Base-by-base conservation (phyloP, 2,797 vertebrate species). In the Psittacula derbiana region DNA sequence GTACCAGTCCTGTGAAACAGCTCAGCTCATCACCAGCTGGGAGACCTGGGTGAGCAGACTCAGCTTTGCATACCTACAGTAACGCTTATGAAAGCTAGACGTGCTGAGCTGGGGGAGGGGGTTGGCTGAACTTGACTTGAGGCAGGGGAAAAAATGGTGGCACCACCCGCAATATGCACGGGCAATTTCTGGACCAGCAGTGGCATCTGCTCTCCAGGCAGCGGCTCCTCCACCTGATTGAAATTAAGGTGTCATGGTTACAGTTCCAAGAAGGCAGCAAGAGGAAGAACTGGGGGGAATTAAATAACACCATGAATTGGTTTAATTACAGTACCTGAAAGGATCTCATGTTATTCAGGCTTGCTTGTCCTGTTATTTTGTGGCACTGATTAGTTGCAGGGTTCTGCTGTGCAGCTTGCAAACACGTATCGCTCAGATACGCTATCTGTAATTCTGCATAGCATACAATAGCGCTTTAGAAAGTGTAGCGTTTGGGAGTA, bases 251-350 rank as follows among this genome's bases (percentile, higher is more conserved):
- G 86, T 94, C 75, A 65, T 93, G 94, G 88, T 90, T 95, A 91
- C 88, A 73, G 65, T 90, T 90, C 57, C 78, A 87, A 89, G 91
- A 92, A 94, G 72, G 85, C n/a, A 88, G 90, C 79, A 80, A 95
- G 82, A 64, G 64, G 90, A 94, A 88, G 86, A 88, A 76, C 94
- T 30, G 19, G 65, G 41, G 78, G 85, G 85, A 92, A 83, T 88
- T 71, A 67, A 86, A 85, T 93, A 90, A 69, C 50, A 23, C 89
- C 0, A 3, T 55, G 86, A 83, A 94, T 90, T 79, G 82, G 6
- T 82, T 86, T 85, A 86, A 55, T 86, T 93, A 76, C 93, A 55
- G 80, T 93, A 97, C 92, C 96, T 92, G 95, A 65, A 95, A 92
- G 83, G 62, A 81, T 92, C 73, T 93, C 65, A 61, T 60, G 83